Conservation (phyloP, 2,113 vertebrate genomes). For the Oxygymnocypris stewartii region DNA sequence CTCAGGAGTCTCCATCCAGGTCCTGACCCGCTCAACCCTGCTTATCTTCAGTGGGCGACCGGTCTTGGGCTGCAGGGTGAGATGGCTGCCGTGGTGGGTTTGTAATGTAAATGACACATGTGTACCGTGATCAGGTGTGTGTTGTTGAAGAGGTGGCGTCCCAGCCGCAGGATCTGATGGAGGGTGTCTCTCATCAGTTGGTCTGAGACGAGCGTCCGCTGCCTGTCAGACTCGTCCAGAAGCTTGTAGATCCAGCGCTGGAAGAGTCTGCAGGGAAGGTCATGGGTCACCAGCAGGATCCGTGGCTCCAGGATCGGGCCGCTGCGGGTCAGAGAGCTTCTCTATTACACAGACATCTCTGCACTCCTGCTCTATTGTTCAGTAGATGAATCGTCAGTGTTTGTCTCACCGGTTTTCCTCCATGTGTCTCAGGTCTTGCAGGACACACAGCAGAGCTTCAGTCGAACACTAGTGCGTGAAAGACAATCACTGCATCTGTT, state of each 20-base stretch:
- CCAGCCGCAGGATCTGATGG: slow-evolving; percentile 63
- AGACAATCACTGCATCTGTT: neutral
- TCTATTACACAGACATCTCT: too few relatives aligned
- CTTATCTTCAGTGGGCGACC: too few relatives aligned
- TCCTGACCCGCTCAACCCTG: too few relatives aligned
- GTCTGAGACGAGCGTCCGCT: neutral
- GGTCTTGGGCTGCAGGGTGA: too few relatives aligned
- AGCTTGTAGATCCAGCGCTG: slow-evolving; percentile 75
- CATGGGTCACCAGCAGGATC: slow-evolving; percentile 71
- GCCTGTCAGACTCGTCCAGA: slow-evolving; percentile 47
- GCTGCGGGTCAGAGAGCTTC: slow-evolving; percentile 50
- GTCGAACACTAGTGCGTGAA: slow-evolving; percentile 66
- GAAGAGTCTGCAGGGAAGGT: slow-evolving; percentile 70
- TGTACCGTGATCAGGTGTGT: slow-evolving; percentile 56
- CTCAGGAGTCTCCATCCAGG: too few relatives aligned
- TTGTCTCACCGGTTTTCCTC: slow-evolving; percentile 64
- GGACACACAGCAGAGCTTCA: slow-evolving; percentile 69
- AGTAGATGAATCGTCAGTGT: too few relatives aligned
- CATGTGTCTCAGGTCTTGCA: slow-evolving; percentile 66
- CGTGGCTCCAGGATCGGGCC: slow-evolving; percentile 63
- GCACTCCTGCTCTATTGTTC: too few relatives aligned
- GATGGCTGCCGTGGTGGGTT: too few relatives aligned
- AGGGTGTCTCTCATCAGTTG: slow-evolving; percentile 63
- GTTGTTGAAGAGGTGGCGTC: slow-evolving; percentile 51
- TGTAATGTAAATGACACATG: too few relatives aligned